Evolutionary conservation across 1,140 invertebrate species (phyloP).

Genomic region (Drosophila fuyamai): DNA sequence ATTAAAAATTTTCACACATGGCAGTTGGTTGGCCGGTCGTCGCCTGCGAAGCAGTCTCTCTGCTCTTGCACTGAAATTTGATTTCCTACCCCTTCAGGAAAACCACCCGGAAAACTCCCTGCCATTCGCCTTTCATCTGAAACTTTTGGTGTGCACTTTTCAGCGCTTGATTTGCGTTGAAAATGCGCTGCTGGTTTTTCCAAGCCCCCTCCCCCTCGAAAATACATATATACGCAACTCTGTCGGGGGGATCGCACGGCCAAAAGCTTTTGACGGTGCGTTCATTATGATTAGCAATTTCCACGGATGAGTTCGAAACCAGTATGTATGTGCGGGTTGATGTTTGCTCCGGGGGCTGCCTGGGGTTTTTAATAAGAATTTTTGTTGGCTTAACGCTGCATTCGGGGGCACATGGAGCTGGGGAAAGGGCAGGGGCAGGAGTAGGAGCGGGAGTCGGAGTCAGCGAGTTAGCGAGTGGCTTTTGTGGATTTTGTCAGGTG

Average conservation of each 20-base stretch:
- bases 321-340: not conserved
- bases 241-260: constrained; percentile 13
- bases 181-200: constrained; percentile 36
- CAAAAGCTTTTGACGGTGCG: constrained; percentile 51
- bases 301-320: constrained; percentile 19
- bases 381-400: constrained; percentile 43
- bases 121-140: constrained; percentile 8
- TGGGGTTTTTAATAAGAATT: constrained; percentile 58
- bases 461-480: constrained; percentile 32
- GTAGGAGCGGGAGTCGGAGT: not conserved
- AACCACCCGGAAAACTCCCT: not conserved
- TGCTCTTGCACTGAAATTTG: constrained; percentile 61
- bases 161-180: constrained; percentile 52
- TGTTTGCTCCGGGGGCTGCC: constrained; percentile 23
- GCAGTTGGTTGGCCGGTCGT: constrained; percentile 56
- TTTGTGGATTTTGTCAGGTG: constrained; percentile 56
- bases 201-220: not conserved
- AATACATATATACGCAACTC: not conserved
- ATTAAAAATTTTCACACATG: constrained; percentile 82
- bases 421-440: too few species aligned
- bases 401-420: constrained; percentile 23
- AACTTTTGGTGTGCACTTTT: constrained; percentile 65
- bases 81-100: constrained; percentile 47
- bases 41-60: constrained; percentile 21
- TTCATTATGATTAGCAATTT: constrained; percentile 70